phyloP scores from a whole-genome alignment of 2,797 vertebrate species.

The Silurus lanzhouensis region DNA sequence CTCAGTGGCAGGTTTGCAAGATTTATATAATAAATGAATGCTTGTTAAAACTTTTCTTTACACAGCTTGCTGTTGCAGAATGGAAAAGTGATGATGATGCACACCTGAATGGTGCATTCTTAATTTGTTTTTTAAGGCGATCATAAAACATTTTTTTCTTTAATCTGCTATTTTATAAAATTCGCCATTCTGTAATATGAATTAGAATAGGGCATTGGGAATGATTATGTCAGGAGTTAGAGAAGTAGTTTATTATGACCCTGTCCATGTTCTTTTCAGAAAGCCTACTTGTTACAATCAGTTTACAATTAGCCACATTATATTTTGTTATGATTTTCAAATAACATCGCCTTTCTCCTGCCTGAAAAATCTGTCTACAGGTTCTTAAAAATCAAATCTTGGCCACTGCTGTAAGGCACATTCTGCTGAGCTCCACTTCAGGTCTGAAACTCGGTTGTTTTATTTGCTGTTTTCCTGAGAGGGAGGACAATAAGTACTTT shows the following conservation, averaged over 20 bases:
- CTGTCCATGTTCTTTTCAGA: neutral
- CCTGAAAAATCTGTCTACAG: neutral
- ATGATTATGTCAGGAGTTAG: neutral
- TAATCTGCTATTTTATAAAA: neutral
- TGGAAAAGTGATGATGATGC: neutral
- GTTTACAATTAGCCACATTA: neutral
- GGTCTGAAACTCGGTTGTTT: neutral
- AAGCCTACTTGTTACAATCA: neutral
- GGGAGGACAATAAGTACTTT: conserved; percentile 18
- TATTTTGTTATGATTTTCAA: neutral
- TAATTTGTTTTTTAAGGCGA: neutral
- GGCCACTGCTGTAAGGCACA: neutral
- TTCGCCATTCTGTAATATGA: too few species aligned
- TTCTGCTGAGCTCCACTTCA: conserved; percentile 10
- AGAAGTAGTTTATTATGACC: neutral
- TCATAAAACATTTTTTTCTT: neutral
- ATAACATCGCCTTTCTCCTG: neutral
- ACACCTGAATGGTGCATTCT: neutral
- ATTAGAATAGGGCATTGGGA: neutral
- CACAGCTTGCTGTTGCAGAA: neutral
- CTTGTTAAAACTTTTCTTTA: neutral
- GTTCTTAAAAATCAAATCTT: neutral
- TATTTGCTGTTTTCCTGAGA: neutral
- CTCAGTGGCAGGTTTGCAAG: conserved; percentile 11
- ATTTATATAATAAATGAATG: conserved; percentile 10